Percentiles rank a stretch among this genome's conserved stretches.
phyloP scores from a whole-genome alignment of 30 jellyfish, hydroid and myxozoan species.

The Rhopilema esculentum region DNA sequence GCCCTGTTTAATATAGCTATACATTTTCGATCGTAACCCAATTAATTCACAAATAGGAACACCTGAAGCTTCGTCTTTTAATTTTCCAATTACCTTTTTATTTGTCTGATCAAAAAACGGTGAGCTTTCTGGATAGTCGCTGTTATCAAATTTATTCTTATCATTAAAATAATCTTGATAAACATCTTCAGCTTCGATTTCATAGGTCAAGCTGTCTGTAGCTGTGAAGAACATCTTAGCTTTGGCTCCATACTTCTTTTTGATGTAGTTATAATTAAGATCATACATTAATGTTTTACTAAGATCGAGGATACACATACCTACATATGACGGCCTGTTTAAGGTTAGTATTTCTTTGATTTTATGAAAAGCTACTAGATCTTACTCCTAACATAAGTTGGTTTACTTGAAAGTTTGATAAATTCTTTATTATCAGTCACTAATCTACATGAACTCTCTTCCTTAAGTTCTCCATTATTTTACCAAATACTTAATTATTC shows the following conservation, averaged over 20 bases:
- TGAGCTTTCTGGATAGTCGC: slow-evolving; percentile 23
- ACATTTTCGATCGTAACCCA: slow-evolving; percentile 65
- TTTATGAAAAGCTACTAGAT: slow-evolving; percentile 59
- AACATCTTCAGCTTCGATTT: slow-evolving; percentile 65
- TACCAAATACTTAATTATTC: slow-evolving; percentile 73
- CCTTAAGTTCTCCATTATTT: slow-evolving; percentile 74
- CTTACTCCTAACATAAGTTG: slow-evolving; percentile 31
- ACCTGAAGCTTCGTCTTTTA: slow-evolving; percentile 69
- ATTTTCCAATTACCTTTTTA: slow-evolving; percentile 57
- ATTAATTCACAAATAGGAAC: slow-evolving; percentile 49
- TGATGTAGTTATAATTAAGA: slow-evolving; percentile 71
- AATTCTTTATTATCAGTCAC: slow-evolving; percentile 15
- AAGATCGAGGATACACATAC: slow-evolving; percentile 65
- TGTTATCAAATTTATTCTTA: slow-evolving; percentile 30
- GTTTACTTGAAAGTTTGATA: slow-evolving; percentile 38
- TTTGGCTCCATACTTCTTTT: slow-evolving; percentile 33
- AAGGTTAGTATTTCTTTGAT: slow-evolving; percentile 25
- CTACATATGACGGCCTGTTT: slow-evolving; percentile 71
- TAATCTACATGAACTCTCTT: slow-evolving; percentile 55
- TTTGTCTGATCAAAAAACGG: slow-evolving; percentile 10
- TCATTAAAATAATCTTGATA: slow-evolving; percentile 50
- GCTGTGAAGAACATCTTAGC: slow-evolving; percentile 68
- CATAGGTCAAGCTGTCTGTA: slow-evolving; percentile 73
- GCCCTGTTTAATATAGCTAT: slow-evolving; percentile 31
- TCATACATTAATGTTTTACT: slow-evolving; percentile 77